Conservation (phyloP, 2,797 vertebrate species). For the Moxostoma hubbsi region DNA sequence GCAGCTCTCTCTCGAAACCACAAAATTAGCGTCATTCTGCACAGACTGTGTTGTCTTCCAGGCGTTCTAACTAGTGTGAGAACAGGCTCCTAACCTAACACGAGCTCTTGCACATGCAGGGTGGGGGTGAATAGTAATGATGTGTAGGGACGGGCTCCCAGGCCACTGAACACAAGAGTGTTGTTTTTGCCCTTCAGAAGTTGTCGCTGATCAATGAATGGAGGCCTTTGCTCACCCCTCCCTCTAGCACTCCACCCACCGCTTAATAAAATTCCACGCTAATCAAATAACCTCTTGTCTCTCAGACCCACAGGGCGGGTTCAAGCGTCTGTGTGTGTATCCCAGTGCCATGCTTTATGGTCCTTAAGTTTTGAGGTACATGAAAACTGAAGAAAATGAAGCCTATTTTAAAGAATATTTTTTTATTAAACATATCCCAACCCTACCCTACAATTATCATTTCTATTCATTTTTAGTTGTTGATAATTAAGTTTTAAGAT, state of each 20-base stretch:
- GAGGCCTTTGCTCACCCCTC: conserved; percentile 74
- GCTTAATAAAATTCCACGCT: conserved; percentile 83
- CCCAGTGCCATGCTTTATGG: conserved; percentile 46
- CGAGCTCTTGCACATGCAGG: conserved; percentile 61
- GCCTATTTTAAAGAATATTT: too few species aligned
- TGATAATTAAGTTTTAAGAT: too few species aligned
- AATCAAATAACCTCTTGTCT: conserved; percentile 88
- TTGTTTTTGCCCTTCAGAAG: conserved; percentile 70
- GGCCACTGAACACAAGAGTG: conserved; percentile 74
- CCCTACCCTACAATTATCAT: too few species aligned
- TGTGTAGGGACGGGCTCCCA: conserved; percentile 70
- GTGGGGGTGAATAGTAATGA: conserved; percentile 74
- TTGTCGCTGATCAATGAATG: conserved; percentile 80
- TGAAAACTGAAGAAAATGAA: too few species aligned
- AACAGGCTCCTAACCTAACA: conserved; percentile 59
- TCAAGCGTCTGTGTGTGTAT: conserved; percentile 65
- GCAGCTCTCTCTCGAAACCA: background rate
- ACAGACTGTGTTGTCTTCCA: conserved; percentile 62
- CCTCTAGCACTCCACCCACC: conserved; percentile 74
- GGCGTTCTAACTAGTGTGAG: conserved; percentile 61
- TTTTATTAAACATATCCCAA: too few species aligned
- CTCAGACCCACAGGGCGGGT: conserved; percentile 73
- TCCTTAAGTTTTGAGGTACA: background rate
- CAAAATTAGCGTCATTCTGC: conserved; percentile 5
- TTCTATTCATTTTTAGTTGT: too few species aligned